Evolutionary conservation across 2,113 vertebrate genomes (phyloP).

Genomic region (Mirounga angustirostris): DNA sequence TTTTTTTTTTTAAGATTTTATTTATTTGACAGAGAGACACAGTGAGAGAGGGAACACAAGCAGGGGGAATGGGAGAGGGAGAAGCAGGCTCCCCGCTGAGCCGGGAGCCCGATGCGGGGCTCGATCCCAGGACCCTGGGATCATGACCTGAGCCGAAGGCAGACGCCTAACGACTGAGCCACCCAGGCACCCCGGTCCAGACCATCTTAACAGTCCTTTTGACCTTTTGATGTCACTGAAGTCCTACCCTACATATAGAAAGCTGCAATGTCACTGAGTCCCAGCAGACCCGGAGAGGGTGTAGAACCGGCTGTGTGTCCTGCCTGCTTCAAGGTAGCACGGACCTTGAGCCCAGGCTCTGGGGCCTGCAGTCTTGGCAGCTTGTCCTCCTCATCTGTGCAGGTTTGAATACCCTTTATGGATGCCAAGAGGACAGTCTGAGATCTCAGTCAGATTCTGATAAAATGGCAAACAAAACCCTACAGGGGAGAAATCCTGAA

Average conservation of each 20-base stretch:
- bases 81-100: no score
- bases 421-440: neutral
- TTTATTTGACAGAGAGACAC: no score
- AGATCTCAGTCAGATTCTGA: constrained; percentile 29
- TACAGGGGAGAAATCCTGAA: neutral
- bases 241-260: neutral
- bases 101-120: no score
- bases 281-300: neutral
- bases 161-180: no score
- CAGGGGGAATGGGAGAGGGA: no score
- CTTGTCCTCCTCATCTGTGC: neutral
- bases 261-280: neutral
- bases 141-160: no score
- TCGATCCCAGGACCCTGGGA: no score
- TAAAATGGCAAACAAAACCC: constrained; percentile 29
- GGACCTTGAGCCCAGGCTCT: neutral
- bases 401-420: neutral
- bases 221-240: neutral
- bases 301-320: neutral
- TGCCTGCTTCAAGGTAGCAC: no score
- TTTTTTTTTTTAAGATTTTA: no score
- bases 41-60: no score
- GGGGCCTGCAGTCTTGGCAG: neutral
- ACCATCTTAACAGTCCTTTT: neutral
- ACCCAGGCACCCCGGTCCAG: neutral